phyloP scores from a whole-genome alignment of 2,113 vertebrate species.

The Piliocolobus tephrosceles region DNA sequence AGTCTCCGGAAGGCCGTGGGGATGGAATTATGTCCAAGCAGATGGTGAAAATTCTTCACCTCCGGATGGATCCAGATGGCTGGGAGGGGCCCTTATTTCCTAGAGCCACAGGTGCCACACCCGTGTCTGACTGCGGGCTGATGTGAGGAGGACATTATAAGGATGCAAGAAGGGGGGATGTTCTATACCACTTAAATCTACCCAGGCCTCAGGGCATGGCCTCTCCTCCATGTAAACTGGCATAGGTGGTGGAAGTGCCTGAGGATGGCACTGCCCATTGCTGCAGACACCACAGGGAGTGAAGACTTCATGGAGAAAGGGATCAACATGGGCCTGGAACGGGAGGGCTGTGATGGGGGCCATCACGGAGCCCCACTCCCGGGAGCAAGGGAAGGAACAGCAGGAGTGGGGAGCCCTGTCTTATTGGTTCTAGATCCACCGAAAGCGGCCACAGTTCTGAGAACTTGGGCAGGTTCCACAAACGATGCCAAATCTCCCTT shows the following conservation, averaged over 20 bases:
- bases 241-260: not conserved
- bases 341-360: not conserved
- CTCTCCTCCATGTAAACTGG: slow-evolving; percentile 4
- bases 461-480: not conserved
- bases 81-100: not conserved
- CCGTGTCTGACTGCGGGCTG: not conserved
- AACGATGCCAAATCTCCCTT: not conserved
- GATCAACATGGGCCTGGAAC: not conserved
- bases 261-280: not conserved
- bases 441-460: not conserved
- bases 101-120: not conserved
- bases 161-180: not conserved
- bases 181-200: not conserved
- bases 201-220: not conserved
- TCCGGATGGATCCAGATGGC: not conserved
- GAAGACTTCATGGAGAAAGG: not conserved
- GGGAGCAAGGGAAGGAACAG: too few species aligned
- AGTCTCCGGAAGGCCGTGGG: not conserved
- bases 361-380: not conserved
- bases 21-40: not conserved
- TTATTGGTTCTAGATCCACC: not conserved
- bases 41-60: not conserved
- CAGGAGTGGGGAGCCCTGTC: not conserved
- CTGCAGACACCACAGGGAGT: not conserved
- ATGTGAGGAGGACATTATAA: not conserved